A percentile compares a stretch with the other conserved stretches of the same genome.
Conservation (phyloP, 2,797 vertebrate genomes). For the Tapirus indicus region DNA sequence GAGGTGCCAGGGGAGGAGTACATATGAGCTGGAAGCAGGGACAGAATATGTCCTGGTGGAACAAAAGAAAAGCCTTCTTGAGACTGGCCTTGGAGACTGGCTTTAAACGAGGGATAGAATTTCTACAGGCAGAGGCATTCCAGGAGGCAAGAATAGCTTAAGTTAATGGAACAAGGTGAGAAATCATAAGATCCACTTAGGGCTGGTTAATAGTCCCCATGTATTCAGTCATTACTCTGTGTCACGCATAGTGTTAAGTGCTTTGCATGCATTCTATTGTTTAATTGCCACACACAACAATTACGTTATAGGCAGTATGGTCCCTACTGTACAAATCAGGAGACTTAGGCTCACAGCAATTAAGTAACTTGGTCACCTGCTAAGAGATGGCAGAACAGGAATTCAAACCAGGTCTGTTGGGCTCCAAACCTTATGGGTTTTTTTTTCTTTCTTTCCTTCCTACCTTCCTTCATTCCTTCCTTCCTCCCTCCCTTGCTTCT, state of each 20-base stretch:
- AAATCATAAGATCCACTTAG: slow-evolving; percentile 21
- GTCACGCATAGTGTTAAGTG: not conserved
- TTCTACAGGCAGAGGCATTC: not conserved
- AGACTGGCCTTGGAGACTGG: not conserved
- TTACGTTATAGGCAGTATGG: not conserved
- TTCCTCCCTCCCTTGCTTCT: too few species aligned
- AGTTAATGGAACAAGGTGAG: slow-evolving; percentile 12
- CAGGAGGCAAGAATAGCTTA: not conserved
- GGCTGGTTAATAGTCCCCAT: not conserved
- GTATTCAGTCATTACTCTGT: not conserved
- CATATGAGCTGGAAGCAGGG: not conserved
- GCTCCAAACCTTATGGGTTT: not conserved
- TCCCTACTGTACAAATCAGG: not conserved
- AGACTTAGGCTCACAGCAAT: not conserved
- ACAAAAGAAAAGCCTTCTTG: slow-evolving; percentile 18
- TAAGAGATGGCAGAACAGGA: slow-evolving; percentile 4
- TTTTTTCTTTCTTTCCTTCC: not conserved
- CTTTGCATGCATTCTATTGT: not conserved
- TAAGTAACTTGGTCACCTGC: slow-evolving; percentile 24
- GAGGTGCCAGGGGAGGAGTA: not conserved
- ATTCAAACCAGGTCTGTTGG: not conserved
- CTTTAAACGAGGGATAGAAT: slow-evolving; percentile 2
- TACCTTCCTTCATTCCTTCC: too few species aligned
- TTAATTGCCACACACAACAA: not conserved
- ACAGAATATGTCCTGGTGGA: not conserved